Conservation (phyloP, 2,888 invertebrate genomes). For the Atherix ibis region DNA sequence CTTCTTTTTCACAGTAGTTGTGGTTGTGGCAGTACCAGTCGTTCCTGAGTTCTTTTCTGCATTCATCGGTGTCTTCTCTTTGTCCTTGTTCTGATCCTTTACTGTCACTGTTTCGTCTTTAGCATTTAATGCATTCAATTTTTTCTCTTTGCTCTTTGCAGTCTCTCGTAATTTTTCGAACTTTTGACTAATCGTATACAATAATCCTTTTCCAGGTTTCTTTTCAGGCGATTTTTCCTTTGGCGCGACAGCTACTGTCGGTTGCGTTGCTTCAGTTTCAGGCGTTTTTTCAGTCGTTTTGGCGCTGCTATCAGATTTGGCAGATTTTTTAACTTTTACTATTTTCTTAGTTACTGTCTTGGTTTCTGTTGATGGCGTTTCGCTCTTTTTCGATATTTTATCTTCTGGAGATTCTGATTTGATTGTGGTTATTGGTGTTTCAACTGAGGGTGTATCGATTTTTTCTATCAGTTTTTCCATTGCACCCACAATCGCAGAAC, state of each 20-base stretch:
- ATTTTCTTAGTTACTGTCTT: conserved; percentile 14
- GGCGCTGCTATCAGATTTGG: conserved; percentile 17
- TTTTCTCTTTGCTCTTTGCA: conserved; percentile 33
- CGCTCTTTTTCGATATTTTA: neutral
- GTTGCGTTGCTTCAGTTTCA: conserved; percentile 19
- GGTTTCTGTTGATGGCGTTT: conserved; percentile 1
- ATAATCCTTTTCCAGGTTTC: conserved; percentile 43
- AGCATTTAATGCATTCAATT: conserved; percentile 10
- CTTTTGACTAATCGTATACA: conserved; percentile 63
- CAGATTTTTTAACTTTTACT: conserved; percentile 12
- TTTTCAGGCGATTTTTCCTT: conserved; percentile 38
- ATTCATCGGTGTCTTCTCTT: conserved; percentile 19
- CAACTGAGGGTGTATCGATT: conserved; percentile 4
- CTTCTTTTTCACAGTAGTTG: conserved; percentile 36
- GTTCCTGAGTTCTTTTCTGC: too few species aligned
- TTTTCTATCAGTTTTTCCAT: conserved; percentile 11
- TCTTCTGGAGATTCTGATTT: conserved; percentile 5
- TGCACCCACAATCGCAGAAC: conserved; percentile 17
- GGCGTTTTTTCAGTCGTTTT: conserved; percentile 9
- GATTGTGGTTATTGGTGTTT: neutral
- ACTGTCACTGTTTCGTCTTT: conserved; percentile 17
- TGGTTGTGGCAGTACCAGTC: conserved; percentile 28
- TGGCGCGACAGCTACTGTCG: conserved; percentile 17
- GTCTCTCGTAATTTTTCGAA: conserved; percentile 48
- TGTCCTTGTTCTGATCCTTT: too few species aligned